Base-by-base conservation (phyloP, 2,888 invertebrate species). In the Sinodicranocentrus sp. region DNA sequence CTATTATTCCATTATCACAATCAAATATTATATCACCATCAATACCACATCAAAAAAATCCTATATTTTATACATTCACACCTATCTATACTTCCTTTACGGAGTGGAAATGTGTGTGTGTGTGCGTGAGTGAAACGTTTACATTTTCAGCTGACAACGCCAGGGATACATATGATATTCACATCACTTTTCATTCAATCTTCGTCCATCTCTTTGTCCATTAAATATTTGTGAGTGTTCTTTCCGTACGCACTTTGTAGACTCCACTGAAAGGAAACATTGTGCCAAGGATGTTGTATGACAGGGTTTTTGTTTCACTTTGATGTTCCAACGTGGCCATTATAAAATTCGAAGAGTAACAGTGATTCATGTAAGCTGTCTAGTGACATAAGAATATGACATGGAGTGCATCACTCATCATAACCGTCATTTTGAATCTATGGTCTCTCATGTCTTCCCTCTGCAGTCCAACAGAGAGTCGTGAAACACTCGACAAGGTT, bases 331-430 rank as follows among this genome's bases (percentile, higher is more conserved):
- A 23, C 33, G 28, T 39, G 33, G 1, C 17, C 39, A 48, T 28
- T 28, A 44, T 73, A 26, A 25, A 73, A 61, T 13, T 44, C 26
- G 26, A 23, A 21, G 13, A 26, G 19, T 52, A 17, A 71, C 28
- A 65, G 28, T 63, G 73, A 73, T 63, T 61, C 73, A 73, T 61
- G 61, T 25, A n/a, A 6, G 65, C 26, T 75, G 65, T 75, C 65
- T 26, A 63, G 63, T 63, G 65, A 52, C 75, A 75, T 33, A 75
- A 54, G 52, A 75, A 52, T 48, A n/a, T 54, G 57, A 57, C 67
- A 77, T 67, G 67, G 68, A 67, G 57, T 67, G 54, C 77, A 77
- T 77, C 68, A 77, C 59, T 77, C 68, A 77, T 77, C 77, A 54
- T 67, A 77, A 57, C 68, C 54, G 77, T 77, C 77, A 54, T 39